Percentiles rank a stretch among this genome's conserved stretches.
Evolutionary conservation across 2,113 vertebrate species (phyloP).

Genomic region (Sylvia atricapilla): DNA sequence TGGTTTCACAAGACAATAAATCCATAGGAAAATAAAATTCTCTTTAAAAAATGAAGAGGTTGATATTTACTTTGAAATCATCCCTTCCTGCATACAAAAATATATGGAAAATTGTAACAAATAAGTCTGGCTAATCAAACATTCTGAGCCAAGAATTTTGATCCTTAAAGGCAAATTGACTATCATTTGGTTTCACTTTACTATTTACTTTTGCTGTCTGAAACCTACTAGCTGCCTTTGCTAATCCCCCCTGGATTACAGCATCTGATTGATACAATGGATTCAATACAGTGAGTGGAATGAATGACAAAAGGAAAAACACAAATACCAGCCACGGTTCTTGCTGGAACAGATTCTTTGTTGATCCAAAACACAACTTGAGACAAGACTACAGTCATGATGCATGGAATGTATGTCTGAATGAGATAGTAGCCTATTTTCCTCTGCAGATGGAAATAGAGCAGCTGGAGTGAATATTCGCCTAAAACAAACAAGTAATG

Average conservation of each 20-base stretch:
- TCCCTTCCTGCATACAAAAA: background rate
- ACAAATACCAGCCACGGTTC: constrained; percentile 77
- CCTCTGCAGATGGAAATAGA: constrained; percentile 64
- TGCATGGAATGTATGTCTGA: constrained; percentile 81
- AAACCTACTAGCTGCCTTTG: background rate
- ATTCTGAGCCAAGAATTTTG: background rate
- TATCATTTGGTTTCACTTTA: background rate
- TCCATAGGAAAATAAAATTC: background rate
- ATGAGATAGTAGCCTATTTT: constrained; percentile 85
- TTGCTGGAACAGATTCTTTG: constrained; percentile 83
- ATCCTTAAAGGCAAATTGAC: background rate
- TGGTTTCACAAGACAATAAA: background rate
- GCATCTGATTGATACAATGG: background rate
- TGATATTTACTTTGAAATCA: background rate
- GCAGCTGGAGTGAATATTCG: constrained; percentile 56
- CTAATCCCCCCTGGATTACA: background rate
- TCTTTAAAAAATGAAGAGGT: background rate
- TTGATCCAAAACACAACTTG: constrained; percentile 86
- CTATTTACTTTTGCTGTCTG: background rate
- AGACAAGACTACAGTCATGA: constrained; percentile 84
- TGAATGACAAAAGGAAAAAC: background rate
- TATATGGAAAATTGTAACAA: background rate
- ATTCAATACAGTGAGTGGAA: background rate
- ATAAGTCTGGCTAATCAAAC: background rate
- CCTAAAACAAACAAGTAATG: constrained; percentile 49